A percentile compares a stretch with the other conserved stretches of the same genome.
phyloP scores from a whole-genome alignment of 2,797 vertebrate species.

The Capromys pilorides region DNA sequence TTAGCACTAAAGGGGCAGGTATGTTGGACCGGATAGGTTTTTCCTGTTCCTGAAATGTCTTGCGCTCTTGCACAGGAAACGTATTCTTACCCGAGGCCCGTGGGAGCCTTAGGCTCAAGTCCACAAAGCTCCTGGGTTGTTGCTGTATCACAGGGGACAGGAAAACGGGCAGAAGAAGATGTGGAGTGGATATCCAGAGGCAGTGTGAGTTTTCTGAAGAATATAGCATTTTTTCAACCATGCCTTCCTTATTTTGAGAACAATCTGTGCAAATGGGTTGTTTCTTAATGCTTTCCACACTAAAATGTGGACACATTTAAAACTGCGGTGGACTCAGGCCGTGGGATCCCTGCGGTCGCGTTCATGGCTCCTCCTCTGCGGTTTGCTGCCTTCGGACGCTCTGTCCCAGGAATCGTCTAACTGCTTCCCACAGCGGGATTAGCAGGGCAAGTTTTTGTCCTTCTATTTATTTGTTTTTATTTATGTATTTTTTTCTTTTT shows the following conservation, averaged over 20 bases:
- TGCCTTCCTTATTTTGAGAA: background rate
- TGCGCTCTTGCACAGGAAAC: conserved; percentile 79
- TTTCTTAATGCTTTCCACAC: background rate
- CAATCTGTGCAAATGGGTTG: background rate
- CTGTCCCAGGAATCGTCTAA: fast-evolving
- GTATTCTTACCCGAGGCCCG: conserved; percentile 63
- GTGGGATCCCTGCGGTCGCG: background rate
- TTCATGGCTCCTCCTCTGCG: fast-evolving
- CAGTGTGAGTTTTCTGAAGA: conserved; percentile 13
- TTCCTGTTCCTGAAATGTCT: conserved; percentile 81
- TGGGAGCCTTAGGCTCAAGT: conserved; percentile 54
- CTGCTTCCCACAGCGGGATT: background rate
- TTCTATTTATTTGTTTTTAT: background rate
- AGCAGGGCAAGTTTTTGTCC: background rate
- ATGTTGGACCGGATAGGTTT: conserved; percentile 77
- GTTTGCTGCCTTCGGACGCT: background rate
- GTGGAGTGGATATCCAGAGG: background rate
- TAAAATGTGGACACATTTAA: background rate
- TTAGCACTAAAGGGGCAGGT: conserved; percentile 81
- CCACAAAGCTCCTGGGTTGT: conserved; percentile 49
- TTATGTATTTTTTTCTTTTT: too few relatives aligned
- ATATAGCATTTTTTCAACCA: background rate
- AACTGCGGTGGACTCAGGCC: background rate
- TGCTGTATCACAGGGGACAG: background rate
- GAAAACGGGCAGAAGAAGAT: conserved; percentile 62